Conservation (phyloP, 2,113 vertebrate species). For the Planiliza haematocheilus region DNA sequence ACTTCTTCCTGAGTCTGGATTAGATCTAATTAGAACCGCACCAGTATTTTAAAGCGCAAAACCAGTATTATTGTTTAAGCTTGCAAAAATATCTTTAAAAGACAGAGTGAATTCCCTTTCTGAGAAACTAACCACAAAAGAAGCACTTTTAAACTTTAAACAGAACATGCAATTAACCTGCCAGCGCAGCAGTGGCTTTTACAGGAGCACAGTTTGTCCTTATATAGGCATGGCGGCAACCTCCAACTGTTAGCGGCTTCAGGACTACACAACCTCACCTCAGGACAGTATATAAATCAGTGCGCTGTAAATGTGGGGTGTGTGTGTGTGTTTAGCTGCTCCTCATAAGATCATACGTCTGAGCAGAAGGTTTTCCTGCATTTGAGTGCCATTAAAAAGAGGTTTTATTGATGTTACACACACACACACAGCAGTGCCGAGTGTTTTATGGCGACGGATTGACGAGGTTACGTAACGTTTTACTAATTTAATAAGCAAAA, state of each 20-base stretch:
- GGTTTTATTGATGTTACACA: constrained; percentile 8
- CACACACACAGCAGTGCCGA: neutral
- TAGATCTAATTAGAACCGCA: constrained; percentile 59
- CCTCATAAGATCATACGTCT: constrained; percentile 9
- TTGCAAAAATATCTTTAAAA: constrained; percentile 68
- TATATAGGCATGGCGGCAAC: constrained; percentile 57
- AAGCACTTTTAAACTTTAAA: constrained; percentile 54
- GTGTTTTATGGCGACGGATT: neutral
- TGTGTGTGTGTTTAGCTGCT: constrained; percentile 44
- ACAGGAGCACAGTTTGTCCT: constrained; percentile 54
- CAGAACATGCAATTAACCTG: constrained; percentile 71
- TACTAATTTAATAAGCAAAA: constrained; percentile 4
- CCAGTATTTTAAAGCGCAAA: constrained; percentile 34
- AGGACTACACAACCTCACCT: constrained; percentile 22
- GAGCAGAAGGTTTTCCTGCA: constrained; percentile 11
- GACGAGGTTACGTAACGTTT: constrained; percentile 4
- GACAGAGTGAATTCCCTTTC: constrained; percentile 59
- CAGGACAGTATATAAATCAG: constrained; percentile 51
- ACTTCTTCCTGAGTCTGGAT: constrained; percentile 53
- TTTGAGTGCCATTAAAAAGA: constrained; percentile 9
- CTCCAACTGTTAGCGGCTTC: constrained; percentile 18
- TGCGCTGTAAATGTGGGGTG: constrained; percentile 30
- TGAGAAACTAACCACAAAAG: constrained; percentile 56
- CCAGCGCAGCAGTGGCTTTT: constrained; percentile 56
- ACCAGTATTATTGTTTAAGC: constrained; percentile 70